Evolutionary conservation across 2,113 vertebrate genomes (phyloP).

Genomic region (Aythya baeri): DNA sequence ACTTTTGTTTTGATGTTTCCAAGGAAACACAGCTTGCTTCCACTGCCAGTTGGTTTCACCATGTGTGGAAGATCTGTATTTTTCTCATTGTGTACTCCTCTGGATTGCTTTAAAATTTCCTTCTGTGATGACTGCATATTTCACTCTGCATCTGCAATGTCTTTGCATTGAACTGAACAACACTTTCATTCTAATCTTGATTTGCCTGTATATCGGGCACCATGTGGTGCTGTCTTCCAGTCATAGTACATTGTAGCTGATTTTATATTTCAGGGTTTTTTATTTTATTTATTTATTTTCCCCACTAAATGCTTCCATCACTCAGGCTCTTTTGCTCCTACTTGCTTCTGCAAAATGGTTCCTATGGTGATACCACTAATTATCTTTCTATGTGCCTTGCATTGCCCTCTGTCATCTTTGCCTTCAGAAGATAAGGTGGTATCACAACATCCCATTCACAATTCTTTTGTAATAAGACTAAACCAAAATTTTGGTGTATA

Average conservation of each 20-base stretch:
- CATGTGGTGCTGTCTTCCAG: background rate
- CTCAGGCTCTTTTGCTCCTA: slow-evolving; percentile 4
- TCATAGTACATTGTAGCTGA: background rate
- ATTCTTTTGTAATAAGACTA: background rate
- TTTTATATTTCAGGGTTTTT: slow-evolving; percentile 4
- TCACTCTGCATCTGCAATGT: slow-evolving; percentile 9
- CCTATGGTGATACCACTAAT: slow-evolving; percentile 45
- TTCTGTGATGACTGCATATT: slow-evolving; percentile 10
- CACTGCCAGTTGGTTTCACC: slow-evolving; percentile 35
- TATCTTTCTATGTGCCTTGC: background rate
- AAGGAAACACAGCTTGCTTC: slow-evolving; percentile 54
- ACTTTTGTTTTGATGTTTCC: slow-evolving; percentile 64
- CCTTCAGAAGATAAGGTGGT: background rate
- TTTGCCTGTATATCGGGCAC: background rate
- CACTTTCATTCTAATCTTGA: background rate
- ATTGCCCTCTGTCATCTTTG: slow-evolving; percentile 11
- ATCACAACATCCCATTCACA: background rate
- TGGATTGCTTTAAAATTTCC: slow-evolving; percentile 25
- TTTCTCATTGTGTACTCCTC: slow-evolving; percentile 12
- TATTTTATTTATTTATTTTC: background rate
- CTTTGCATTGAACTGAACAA: background rate
- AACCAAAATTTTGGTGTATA: background rate
- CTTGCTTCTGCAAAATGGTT: background rate
- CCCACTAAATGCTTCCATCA: background rate
- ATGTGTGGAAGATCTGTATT: slow-evolving; percentile 28